Evolutionary conservation across 2,797 vertebrate genomes (phyloP).

Genomic region (Glyptemys insculpta): DNA sequence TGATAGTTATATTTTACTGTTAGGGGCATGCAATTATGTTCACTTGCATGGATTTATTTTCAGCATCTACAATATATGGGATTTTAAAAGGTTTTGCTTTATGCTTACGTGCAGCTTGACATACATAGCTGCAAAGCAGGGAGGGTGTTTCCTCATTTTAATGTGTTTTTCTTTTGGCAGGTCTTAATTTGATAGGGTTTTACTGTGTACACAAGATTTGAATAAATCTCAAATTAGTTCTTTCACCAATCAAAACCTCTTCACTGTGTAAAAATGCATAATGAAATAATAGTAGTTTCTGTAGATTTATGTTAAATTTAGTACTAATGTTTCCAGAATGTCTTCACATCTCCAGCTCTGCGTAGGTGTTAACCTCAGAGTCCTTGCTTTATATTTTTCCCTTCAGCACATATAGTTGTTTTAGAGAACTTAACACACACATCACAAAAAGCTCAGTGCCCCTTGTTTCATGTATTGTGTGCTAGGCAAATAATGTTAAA

Average conservation of each 20-base stretch:
- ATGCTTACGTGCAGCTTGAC: not conserved
- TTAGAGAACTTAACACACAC: constrained; percentile 43
- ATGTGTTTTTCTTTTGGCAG: not conserved
- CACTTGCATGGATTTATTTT: constrained; percentile 59
- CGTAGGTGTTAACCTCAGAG: constrained; percentile 38
- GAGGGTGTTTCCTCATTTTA: constrained; percentile 22
- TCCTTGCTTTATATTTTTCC: constrained; percentile 20
- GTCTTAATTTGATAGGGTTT: constrained; percentile 18
- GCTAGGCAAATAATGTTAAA: constrained; percentile 18
- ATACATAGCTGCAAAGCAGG: not conserved
- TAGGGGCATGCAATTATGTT: constrained; percentile 21
- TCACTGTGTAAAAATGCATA: not conserved
- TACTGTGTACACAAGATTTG: not conserved
- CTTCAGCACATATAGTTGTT: constrained; percentile 43
- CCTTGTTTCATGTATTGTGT: not conserved
- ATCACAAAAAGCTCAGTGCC: constrained; percentile 21
- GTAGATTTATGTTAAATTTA: constrained; percentile 37
- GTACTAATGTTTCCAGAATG: constrained; percentile 43
- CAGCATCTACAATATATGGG: not conserved
- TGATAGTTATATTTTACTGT: constrained; percentile 6
- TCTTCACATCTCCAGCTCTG: constrained; percentile 46
- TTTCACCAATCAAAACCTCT: constrained; percentile 5
- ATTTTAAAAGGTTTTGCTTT: not conserved
- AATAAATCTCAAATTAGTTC: not conserved
- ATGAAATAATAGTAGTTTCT: constrained; percentile 13